A percentile compares a stretch with the other conserved stretches of the same genome.
Conservation (phyloP, 2,797 vertebrate species). For the Parauchenoglanis ngamensis region DNA sequence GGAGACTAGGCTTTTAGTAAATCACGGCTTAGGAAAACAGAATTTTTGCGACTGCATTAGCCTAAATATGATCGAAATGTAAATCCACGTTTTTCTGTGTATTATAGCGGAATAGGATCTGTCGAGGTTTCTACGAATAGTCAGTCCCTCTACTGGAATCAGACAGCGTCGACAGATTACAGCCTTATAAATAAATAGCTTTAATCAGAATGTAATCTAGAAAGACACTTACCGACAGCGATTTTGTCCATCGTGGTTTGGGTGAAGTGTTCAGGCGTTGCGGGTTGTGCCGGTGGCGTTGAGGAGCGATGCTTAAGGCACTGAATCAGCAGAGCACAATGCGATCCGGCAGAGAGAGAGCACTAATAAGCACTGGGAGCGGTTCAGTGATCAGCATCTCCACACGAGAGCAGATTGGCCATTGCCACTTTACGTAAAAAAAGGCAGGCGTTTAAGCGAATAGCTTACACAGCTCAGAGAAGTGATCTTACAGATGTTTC, state of each 20-base stretch:
- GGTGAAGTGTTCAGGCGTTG: conserved; percentile 61
- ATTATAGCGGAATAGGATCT: background rate
- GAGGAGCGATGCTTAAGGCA: conserved; percentile 77
- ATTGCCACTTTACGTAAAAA: conserved; percentile 49
- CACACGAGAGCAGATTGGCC: conserved; percentile 69
- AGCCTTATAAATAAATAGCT: background rate
- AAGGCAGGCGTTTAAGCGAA: conserved; percentile 34
- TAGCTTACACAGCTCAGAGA: conserved; percentile 15
- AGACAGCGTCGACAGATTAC: background rate
- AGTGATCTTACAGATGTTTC: conserved; percentile 23
- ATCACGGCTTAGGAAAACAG: background rate
- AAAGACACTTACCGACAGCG: conserved; percentile 73
- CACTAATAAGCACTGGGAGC: conserved; percentile 62
- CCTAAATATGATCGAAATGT: background rate
- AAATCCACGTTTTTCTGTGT: background rate
- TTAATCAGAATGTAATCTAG: background rate
- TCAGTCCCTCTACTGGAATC: background rate
- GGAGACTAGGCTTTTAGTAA: background rate
- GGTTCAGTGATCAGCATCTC: conserved; percentile 55
- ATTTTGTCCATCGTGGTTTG: conserved; percentile 77
- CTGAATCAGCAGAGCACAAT: conserved; percentile 79
- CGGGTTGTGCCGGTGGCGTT: conserved; percentile 64
- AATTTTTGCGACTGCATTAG: background rate
- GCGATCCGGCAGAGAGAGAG: conserved; percentile 61
- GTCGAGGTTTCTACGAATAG: background rate